Evolutionary conservation across 2,888 invertebrate genomes (phyloP).

Genomic region (Callyntrura sp.): DNA sequence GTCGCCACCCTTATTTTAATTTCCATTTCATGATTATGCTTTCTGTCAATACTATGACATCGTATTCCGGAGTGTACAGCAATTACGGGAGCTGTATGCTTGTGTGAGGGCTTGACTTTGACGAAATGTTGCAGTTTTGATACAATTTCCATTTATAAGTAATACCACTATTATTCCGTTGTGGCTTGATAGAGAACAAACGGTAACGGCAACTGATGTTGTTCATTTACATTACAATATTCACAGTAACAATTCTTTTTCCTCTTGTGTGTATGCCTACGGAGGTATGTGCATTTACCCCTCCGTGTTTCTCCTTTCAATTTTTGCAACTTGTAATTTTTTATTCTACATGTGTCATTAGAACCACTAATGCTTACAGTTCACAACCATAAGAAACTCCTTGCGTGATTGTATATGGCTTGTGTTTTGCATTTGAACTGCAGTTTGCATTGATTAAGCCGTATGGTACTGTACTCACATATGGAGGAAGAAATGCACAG

Average conservation of each 20-base stretch:
- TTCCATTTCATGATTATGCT: slow-evolving; percentile 37
- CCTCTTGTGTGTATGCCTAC: not conserved
- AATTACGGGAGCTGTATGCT: not conserved
- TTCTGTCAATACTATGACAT: not conserved
- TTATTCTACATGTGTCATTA: not conserved
- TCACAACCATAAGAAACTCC: too few relatives aligned
- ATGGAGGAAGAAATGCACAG: too few relatives aligned
- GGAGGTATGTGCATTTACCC: not conserved
- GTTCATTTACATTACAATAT: too few relatives aligned
- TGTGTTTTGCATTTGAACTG: too few relatives aligned
- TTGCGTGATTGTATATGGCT: too few relatives aligned
- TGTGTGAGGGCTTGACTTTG: slow-evolving; percentile 6
- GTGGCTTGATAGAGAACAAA: not conserved
- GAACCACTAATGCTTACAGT: too few relatives aligned
- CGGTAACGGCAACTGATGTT: not conserved
- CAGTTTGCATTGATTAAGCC: too few relatives aligned
- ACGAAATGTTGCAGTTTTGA: slow-evolving; percentile 49
- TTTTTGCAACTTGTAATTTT: not conserved
- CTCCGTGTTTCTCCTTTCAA: slow-evolving; percentile 1
- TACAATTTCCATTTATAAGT: not conserved
- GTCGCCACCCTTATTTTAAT: slow-evolving; percentile 49
- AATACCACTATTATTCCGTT: slow-evolving; percentile 18
- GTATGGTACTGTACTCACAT: too few relatives aligned
- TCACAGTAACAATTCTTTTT: not conserved
- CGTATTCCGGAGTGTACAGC: too few relatives aligned